Percentiles rank a stretch among this genome's conserved stretches.
These are phyloP conservation scores for Rhinoderma darwinii DNA, from an alignment of 2,113 vertebrate species.

Conservation along the genomic window DNA sequence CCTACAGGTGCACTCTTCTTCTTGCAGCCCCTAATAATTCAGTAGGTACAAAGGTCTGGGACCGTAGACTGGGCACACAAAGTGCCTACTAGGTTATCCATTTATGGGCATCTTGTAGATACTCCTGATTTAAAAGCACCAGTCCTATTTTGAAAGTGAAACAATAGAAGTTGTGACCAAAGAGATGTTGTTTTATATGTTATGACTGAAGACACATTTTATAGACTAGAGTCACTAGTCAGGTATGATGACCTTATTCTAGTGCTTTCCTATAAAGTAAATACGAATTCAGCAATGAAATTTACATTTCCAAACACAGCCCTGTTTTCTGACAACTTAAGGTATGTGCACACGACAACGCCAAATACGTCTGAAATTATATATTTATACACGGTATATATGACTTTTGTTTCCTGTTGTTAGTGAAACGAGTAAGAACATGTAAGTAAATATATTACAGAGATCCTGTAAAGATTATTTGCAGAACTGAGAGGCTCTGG, in stretches of 20 bases:
- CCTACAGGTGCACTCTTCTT: too few relatives aligned
- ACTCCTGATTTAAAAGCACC: too few relatives aligned
- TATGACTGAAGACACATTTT: not conserved
- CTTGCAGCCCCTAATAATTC: too few relatives aligned
- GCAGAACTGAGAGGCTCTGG: not conserved
- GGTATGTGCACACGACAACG: not conserved
- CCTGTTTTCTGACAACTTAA: not conserved
- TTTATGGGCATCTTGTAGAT: too few relatives aligned
- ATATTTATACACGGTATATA: too few relatives aligned
- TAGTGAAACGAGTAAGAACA: not conserved
- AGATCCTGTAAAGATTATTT: not conserved
- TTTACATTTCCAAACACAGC: not conserved
- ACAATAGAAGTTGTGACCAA: too few relatives aligned
- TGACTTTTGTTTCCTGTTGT: constrained; percentile 13
- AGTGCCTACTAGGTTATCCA: too few relatives aligned
- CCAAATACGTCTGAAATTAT: not conserved
- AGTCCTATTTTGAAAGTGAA: too few relatives aligned
- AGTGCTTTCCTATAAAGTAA: not conserved
- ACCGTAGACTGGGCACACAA: too few relatives aligned
- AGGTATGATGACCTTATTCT: not conserved
- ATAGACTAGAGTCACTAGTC: not conserved
- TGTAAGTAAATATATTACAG: not conserved
- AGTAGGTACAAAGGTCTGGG: too few relatives aligned
- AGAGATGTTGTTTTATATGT: too few relatives aligned
- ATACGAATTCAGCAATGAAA: not conserved